Percentiles rank a stretch among this genome's conserved stretches.
Conservation (phyloP, 2,888 invertebrate genomes). For the Anarsia innoxiella region DNA sequence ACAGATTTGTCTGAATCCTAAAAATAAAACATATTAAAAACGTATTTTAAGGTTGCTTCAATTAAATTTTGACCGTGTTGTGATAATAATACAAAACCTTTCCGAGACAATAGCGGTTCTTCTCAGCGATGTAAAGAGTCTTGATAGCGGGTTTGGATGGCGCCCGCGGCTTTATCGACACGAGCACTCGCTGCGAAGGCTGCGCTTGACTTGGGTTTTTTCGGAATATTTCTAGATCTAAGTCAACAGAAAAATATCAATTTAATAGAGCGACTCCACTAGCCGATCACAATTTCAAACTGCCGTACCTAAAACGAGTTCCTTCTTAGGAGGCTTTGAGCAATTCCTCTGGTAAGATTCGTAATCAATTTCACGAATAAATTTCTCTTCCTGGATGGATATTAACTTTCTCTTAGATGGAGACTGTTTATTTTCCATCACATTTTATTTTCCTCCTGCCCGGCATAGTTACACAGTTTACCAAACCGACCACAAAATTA, state of each 20-base stretch:
- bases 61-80: neutral
- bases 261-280: conserved; percentile 5
- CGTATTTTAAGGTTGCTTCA: too few species aligned
- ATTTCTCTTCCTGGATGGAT: conserved; percentile 56
- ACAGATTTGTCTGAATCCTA: conserved; percentile 50
- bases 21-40: conserved; percentile 21
- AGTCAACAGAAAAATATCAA: neutral
- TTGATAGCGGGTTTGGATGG: conserved; percentile 47
- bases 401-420: conserved; percentile 56
- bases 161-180: conserved; percentile 49
- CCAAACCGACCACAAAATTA: conserved; percentile 26
- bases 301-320: conserved; percentile 38
- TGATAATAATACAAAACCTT: conserved; percentile 31
- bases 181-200: conserved; percentile 46
- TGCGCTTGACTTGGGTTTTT: conserved; percentile 30
- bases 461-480: conserved; percentile 53
- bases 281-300: neutral
- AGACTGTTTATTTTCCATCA: conserved; percentile 68
- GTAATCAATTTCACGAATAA: conserved; percentile 49
- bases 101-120: conserved; percentile 39
- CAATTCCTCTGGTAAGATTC: conserved; percentile 33
- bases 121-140: conserved; percentile 55
- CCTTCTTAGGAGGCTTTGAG: conserved; percentile 33
- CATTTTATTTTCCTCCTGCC: conserved; percentile 62
- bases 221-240: conserved; percentile 52